Percentiles rank a stretch among this genome's conserved stretches.
Conservation (phyloP, 2,888 invertebrate genomes). For the Nasonia oneida region DNA sequence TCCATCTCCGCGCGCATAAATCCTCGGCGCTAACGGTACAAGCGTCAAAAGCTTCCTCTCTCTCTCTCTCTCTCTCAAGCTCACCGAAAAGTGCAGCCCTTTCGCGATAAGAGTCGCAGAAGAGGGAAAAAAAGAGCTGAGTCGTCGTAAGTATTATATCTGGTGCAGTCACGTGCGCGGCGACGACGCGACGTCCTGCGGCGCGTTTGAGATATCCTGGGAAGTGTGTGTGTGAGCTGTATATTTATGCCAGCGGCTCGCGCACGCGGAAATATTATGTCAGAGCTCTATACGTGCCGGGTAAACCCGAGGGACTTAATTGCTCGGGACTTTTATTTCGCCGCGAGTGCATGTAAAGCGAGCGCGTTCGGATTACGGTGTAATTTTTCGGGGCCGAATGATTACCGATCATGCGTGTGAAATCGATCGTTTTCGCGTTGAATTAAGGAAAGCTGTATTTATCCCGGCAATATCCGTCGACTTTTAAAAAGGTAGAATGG, state of each 20-base stretch:
- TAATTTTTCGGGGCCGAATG: neutral
- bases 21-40: neutral
- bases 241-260: neutral
- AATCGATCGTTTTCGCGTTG: neutral
- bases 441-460: constrained; percentile 13
- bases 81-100: neutral
- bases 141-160: neutral
- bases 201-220: constrained; percentile 39
- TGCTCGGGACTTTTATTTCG: neutral
- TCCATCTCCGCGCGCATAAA: neutral
- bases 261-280: constrained; percentile 41
- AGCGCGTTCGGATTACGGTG: neutral
- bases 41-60: neutral
- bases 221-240: neutral
- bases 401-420: neutral
- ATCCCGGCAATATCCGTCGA: neutral
- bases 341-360: neutral
- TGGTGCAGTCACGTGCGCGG: neutral
- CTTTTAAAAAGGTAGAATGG: too few relatives aligned
- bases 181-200: constrained; percentile 30
- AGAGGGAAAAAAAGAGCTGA: neutral
- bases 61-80: neutral
- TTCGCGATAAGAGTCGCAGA: neutral
- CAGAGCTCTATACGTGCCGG: neutral
- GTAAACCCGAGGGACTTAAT: neutral